Conservation (phyloP, 1,140 invertebrate species). For the Ridgeia piscesae region DNA sequence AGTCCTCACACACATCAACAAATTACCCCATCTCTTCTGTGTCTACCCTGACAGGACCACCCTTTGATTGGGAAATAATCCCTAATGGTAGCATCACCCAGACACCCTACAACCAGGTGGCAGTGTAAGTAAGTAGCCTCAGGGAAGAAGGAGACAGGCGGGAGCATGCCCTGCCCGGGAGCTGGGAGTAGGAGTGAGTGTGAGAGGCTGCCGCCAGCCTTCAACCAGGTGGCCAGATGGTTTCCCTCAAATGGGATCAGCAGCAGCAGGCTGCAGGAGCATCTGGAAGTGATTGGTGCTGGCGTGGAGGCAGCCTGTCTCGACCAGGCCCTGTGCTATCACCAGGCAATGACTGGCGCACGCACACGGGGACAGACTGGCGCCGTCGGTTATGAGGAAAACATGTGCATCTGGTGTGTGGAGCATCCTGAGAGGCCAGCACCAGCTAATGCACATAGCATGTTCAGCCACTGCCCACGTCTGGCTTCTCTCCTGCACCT, state of each 20-base stretch:
- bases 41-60: background rate
- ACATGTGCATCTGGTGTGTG: background rate
- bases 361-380: background rate
- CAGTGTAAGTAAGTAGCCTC: background rate
- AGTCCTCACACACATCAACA: too few relatives aligned
- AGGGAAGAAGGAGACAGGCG: background rate
- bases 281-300: background rate
- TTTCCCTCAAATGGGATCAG: background rate
- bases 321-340: background rate
- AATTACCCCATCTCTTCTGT: background rate
- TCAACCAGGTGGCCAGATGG: background rate
- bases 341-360: background rate
- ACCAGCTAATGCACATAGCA: background rate
- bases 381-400: background rate
- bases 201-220: background rate
- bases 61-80: background rate
- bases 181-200: background rate
- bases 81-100: background rate
- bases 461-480: background rate
- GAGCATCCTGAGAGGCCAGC: background rate
- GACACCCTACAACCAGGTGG: background rate
- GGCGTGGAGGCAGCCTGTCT: background rate
- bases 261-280: background rate
- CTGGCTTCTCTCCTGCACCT: background rate
- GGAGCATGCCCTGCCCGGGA: background rate